phyloP scores from a whole-genome alignment of 2,113 vertebrate genomes.

The Poeciliopsis occidentalis region DNA sequence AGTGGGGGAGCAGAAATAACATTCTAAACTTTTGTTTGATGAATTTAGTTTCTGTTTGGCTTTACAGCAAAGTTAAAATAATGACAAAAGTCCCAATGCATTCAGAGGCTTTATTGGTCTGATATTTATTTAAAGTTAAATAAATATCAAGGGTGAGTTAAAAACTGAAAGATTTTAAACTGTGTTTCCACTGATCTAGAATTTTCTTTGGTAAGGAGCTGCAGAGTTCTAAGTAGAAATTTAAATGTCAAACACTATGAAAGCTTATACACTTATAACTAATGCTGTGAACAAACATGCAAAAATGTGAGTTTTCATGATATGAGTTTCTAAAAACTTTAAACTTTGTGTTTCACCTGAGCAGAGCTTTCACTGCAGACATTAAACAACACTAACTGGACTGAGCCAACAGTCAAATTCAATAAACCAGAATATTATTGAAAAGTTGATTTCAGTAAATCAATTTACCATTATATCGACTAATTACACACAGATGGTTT shows the following conservation, averaged over 20 bases:
- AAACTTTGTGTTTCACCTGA: background rate
- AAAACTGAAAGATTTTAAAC: background rate
- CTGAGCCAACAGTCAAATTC: background rate
- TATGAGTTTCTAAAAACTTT: background rate
- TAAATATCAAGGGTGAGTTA: background rate
- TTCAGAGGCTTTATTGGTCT: conserved; percentile 46
- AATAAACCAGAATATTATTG: too few relatives aligned
- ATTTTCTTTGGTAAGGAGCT: too few relatives aligned
- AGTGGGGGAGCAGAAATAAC: conserved; percentile 67
- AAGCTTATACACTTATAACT: background rate
- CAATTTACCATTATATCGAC: too few relatives aligned
- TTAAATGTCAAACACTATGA: background rate
- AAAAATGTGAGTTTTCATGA: background rate
- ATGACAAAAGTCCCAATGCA: conserved; percentile 51
- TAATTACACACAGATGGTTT: too few relatives aligned
- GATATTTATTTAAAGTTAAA: conserved; percentile 2
- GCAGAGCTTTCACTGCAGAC: background rate
- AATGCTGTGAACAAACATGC: background rate
- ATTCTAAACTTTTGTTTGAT: conserved; percentile 74
- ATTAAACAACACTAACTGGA: background rate
- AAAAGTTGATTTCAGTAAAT: too few relatives aligned
- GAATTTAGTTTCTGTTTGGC: conserved; percentile 60
- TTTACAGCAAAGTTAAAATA: conserved; percentile 57
- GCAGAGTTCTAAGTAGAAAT: background rate
- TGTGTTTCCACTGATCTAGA: too few relatives aligned